Evolutionary conservation across 2,113 vertebrate species (phyloP).

Genomic region (Tetraodon nigroviridis): DNA sequence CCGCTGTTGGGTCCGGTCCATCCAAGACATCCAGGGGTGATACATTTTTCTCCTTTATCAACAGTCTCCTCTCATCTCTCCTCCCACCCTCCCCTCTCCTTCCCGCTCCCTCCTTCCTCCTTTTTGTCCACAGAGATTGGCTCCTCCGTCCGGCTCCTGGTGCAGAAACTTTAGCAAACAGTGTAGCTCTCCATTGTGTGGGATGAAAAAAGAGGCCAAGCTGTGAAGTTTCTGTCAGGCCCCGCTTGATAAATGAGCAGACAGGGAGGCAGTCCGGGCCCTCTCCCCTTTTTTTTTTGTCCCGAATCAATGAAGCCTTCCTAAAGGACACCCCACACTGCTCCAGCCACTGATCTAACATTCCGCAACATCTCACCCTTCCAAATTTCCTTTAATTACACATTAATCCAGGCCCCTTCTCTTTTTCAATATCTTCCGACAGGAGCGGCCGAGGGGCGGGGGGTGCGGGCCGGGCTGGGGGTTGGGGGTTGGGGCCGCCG

Average conservation of each 20-base stretch:
- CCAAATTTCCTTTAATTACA: conserved; percentile 99
- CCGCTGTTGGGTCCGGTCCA: conserved; percentile 22
- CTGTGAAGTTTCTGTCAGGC: conserved; percentile 92
- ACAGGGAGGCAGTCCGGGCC: conserved; percentile 92
- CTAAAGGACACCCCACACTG: conserved; percentile 99
- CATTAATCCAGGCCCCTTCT: conserved; percentile 95
- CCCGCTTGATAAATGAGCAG: conserved; percentile 99
- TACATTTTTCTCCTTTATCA: conserved; percentile 30
- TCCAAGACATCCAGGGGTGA: conserved; percentile 58
- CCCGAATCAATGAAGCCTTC: conserved; percentile 99
- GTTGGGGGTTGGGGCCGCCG: conserved; percentile 71
- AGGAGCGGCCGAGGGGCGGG: conserved; percentile 68
- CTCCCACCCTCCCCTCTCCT: conserved; percentile 33
- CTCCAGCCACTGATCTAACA: conserved; percentile 99
- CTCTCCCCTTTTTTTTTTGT: conserved; percentile 88
- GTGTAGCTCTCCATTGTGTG: conserved; percentile 88
- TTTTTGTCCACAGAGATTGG: conserved; percentile 74
- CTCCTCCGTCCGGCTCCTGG: conserved; percentile 85
- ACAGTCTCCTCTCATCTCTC: conserved; percentile 37
- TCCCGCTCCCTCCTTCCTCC: conserved; percentile 48
- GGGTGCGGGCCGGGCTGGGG: conserved; percentile 62
- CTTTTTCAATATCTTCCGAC: conserved; percentile 93
- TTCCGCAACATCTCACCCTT: conserved; percentile 98
- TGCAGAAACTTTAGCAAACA: conserved; percentile 94
- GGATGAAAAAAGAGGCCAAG: conserved; percentile 82